Percentiles rank a stretch among this genome's conserved stretches.
phyloP scores from a whole-genome alignment of 1,140 invertebrate genomes.

The Streblospio benedicti region DNA sequence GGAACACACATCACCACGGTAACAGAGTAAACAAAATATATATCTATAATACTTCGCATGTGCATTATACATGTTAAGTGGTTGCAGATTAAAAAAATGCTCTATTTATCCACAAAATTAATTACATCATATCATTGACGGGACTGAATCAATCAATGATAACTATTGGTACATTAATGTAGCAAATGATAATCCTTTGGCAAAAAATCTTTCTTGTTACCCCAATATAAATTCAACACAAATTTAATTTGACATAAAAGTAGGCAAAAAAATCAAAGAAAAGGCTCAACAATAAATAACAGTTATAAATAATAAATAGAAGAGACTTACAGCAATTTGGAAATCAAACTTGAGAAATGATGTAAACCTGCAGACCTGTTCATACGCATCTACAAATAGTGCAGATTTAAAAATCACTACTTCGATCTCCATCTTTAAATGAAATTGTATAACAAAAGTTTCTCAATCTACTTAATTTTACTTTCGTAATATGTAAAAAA shows the following conservation, averaged over 20 bases:
- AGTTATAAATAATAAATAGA: too few species aligned
- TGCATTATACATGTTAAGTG: too few species aligned
- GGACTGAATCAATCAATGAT: too few species aligned
- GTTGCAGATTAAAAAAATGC: too few species aligned
- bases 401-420: too few species aligned
- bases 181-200: too few species aligned
- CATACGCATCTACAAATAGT: slow-evolving; percentile 30
- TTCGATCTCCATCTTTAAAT: too few species aligned
- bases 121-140: neutral
- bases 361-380: slow-evolving; percentile 30
- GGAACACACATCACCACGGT: slow-evolving; percentile 2
- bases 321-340: slow-evolving; percentile 33
- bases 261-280: neutral
- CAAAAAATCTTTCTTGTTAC: too few species aligned
- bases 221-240: neutral
- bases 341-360: slow-evolving; percentile 37
- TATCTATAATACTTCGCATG: too few species aligned
- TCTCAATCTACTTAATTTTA: neutral
- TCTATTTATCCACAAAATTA: neutral
- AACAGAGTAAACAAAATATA: neutral
- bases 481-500: neutral
- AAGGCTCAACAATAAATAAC: too few species aligned
- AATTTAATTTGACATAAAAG: neutral
- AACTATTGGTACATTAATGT: too few species aligned
- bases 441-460: too few species aligned